Conservation (phyloP, 2,797 vertebrate genomes). For the Lithobates sylvaticus region DNA sequence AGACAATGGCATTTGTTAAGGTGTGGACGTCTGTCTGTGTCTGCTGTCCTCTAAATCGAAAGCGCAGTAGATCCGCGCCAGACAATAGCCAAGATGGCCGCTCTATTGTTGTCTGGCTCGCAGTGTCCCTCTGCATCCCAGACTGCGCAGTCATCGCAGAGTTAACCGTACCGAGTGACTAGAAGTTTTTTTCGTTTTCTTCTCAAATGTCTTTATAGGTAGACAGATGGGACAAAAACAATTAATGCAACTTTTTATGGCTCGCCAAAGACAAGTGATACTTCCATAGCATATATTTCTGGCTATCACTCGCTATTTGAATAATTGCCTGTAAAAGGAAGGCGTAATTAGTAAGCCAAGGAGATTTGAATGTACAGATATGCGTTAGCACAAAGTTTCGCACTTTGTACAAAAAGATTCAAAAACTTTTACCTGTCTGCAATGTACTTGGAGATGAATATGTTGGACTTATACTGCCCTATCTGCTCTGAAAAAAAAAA, state of each 20-base stretch:
- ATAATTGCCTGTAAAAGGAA: neutral
- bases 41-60: neutral
- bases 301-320: neutral
- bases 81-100: slow-evolving; percentile 35
- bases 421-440: neutral
- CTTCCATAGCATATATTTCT: neutral
- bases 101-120: slow-evolving; percentile 44
- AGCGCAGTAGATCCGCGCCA: slow-evolving; percentile 15
- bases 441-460: no score
- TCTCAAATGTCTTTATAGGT: neutral
- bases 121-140: slow-evolving; percentile 4
- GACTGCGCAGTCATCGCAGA: neutral
- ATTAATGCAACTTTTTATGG: no score
- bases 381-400: no score
- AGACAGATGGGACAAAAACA: no score
- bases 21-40: slow-evolving; percentile 33
- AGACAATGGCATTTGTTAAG: slow-evolving; percentile 5
- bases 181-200: neutral
- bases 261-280: neutral
- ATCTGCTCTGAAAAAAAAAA: no score
- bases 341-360: neutral
- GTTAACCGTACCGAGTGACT: neutral
- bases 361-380: neutral
- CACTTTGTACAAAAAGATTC: neutral
- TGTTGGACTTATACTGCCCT: no score